Conservation (phyloP, 2,888 invertebrate species). For the Pristionchus arcanus region DNA sequence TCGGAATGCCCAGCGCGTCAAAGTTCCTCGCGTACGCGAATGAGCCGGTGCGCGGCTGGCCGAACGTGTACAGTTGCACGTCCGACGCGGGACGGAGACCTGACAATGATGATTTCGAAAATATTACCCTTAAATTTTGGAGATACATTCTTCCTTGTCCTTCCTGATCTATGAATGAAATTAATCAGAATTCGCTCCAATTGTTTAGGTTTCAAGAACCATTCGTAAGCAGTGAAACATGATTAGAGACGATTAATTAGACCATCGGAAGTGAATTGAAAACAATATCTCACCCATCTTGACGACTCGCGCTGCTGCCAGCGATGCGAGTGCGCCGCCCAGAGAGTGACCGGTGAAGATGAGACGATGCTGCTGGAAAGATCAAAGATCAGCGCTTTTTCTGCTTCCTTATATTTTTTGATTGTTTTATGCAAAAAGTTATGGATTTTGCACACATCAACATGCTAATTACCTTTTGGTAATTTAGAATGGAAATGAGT, state of each 20-base stretch:
- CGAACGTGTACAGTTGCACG: slow-evolving; percentile 73
- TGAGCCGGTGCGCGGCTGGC: slow-evolving; percentile 75
- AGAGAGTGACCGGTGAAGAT: slow-evolving; percentile 76
- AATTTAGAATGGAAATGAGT: too few relatives aligned
- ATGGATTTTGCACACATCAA: too few relatives aligned
- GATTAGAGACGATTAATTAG: too few relatives aligned
- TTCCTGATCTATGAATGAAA: too few relatives aligned
- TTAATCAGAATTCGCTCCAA: too few relatives aligned
- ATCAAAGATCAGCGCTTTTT: neutral
- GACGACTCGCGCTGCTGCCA: slow-evolving; percentile 67
- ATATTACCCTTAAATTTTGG: neutral
- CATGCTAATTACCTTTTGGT: too few relatives aligned
- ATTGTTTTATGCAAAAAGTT: too few relatives aligned
- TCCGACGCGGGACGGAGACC: slow-evolving; percentile 63
- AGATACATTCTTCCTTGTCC: neutral
- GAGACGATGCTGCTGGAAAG: slow-evolving; percentile 68
- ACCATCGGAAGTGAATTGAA: neutral
- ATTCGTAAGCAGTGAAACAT: too few relatives aligned
- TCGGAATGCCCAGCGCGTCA: slow-evolving; percentile 69
- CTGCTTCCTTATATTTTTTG: too few relatives aligned
- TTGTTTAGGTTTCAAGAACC: too few relatives aligned
- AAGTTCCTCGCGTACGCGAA: slow-evolving; percentile 67
- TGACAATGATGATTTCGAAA: neutral
- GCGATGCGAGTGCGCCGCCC: slow-evolving; percentile 73
- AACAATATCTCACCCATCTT: slow-evolving; percentile 56